A percentile compares a stretch with the other conserved stretches of the same genome.
These are phyloP conservation scores for Entosphenus tridentatus DNA, from an alignment of 2,113 vertebrate species.

Conservation along the genomic window DNA sequence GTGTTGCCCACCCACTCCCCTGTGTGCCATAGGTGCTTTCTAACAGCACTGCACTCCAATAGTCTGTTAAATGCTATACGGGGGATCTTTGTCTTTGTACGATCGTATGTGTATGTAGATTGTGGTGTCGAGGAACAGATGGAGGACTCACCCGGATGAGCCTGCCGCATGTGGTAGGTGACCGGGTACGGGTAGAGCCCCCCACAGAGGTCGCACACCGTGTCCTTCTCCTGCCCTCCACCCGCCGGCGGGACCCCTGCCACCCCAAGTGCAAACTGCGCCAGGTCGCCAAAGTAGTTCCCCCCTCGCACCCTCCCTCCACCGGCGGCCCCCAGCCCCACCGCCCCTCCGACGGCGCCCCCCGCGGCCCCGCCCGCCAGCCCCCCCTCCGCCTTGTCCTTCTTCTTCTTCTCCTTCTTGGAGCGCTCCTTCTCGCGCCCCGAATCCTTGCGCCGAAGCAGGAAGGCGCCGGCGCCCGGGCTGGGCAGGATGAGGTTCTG, in stretches of 20 bases:
- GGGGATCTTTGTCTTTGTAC: too few species aligned
- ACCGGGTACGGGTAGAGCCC: constrained; percentile 93
- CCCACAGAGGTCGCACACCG: constrained; percentile 86
- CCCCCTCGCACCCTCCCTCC: constrained; percentile 57
- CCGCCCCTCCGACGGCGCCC: constrained; percentile 4
- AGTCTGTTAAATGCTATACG: too few species aligned
- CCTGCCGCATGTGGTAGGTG: constrained; percentile 95
- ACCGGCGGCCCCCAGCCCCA: neutral
- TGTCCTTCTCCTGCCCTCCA: constrained; percentile 91
- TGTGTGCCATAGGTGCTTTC: too few species aligned
- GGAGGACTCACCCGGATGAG: constrained; percentile 55
- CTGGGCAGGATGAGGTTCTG: constrained; percentile 99
- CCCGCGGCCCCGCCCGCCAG: neutral
- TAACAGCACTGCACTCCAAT: too few species aligned
- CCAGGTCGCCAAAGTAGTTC: constrained; percentile 96
- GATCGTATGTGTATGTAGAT: too few species aligned
- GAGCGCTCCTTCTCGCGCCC: constrained; percentile 76
- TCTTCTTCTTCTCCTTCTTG: constrained; percentile 96
- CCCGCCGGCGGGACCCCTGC: constrained; percentile 30
- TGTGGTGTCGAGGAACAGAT: too few species aligned
- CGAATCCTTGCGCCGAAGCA: constrained; percentile 80
- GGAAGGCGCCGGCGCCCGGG: constrained; percentile 69
- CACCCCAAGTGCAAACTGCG: constrained; percentile 30
- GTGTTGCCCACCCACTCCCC: too few species aligned
- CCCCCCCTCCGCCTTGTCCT: constrained; percentile 53